Conservation (phyloP, 2,113 vertebrate species). For the Chrysochloris asiatica region DNA sequence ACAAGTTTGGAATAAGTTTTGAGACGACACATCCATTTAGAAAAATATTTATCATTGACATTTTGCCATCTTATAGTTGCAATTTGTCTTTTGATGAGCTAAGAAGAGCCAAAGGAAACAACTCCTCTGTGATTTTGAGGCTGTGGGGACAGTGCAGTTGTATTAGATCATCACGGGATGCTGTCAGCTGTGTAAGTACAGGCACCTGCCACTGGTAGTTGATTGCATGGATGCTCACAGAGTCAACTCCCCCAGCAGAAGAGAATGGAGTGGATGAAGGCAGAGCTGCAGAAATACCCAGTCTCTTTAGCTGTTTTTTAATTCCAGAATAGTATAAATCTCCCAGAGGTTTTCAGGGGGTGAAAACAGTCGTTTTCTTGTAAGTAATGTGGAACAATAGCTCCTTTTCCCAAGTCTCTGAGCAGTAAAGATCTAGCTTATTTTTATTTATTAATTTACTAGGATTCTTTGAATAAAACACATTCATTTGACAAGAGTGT, state of each 20-base stretch:
- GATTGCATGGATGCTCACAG: not conserved
- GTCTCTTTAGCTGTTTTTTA: not conserved
- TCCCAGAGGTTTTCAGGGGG: not conserved
- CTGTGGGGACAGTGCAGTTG: accelerated
- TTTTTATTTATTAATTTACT: too few relatives aligned
- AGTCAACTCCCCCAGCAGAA: too few relatives aligned
- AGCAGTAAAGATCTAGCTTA: not conserved
- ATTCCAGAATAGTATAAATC: not conserved
- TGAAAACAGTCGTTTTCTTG: not conserved
- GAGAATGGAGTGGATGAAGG: too few relatives aligned
- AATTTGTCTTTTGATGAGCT: not conserved
- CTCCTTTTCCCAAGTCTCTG: not conserved
- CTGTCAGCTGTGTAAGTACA: not conserved
- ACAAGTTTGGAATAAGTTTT: not conserved
- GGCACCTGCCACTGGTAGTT: not conserved
- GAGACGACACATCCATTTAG: not conserved
- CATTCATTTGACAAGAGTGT: not conserved
- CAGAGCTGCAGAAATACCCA: not conserved
- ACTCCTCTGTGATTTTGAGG: not conserved
- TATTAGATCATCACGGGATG: accelerated
- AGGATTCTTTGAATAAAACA: not conserved
- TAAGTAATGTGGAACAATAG: not conserved
- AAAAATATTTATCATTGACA: not conserved
- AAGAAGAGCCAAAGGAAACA: not conserved
- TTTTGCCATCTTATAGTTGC: too few relatives aligned